phyloP scores from a whole-genome alignment of 2,888 invertebrate species.

The Monoplex corrugatus region DNA sequence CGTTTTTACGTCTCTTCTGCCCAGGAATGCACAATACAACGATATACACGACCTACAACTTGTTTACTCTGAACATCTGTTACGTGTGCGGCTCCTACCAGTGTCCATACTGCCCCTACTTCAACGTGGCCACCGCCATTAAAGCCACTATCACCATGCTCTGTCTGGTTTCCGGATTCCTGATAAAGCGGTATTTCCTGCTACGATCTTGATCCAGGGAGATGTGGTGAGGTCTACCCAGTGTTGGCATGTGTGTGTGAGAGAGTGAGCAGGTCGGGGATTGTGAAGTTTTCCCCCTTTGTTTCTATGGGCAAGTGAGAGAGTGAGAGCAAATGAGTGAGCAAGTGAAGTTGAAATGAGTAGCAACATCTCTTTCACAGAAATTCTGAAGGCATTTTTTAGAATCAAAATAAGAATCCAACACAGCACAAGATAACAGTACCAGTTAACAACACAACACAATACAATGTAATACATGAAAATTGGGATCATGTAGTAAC shows the following conservation, averaged over 20 bases:
- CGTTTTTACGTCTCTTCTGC: not conserved
- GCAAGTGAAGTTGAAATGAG: too few relatives aligned
- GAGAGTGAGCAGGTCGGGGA: not conserved
- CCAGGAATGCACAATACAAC: conserved; percentile 78
- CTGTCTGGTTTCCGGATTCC: conserved; percentile 20
- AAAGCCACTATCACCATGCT: conserved; percentile 54
- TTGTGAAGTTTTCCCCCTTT: too few relatives aligned
- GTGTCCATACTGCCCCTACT: conserved; percentile 82
- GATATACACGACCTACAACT: conserved; percentile 76
- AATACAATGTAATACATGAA: too few relatives aligned
- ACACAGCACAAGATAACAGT: too few relatives aligned
- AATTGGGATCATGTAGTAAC: too few relatives aligned
- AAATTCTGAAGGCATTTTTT: too few relatives aligned
- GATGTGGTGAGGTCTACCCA: not conserved
- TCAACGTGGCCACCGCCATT: conserved; percentile 75
- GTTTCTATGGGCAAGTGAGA: too few relatives aligned
- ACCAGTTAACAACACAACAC: too few relatives aligned
- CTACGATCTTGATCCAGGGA: conserved; percentile 34
- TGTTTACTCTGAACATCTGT: conserved; percentile 80
- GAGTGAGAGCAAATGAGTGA: too few relatives aligned
- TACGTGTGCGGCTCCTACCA: conserved; percentile 82
- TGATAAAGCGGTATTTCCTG: conserved; percentile 41
- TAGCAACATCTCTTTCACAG: too few relatives aligned
- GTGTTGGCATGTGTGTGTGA: not conserved
- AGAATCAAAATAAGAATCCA: too few relatives aligned